Evolutionary conservation across 1,140 invertebrate genomes (phyloP), one percentile per base, ranked within the genome.

Genomic region (Homarus americanus): DNA sequence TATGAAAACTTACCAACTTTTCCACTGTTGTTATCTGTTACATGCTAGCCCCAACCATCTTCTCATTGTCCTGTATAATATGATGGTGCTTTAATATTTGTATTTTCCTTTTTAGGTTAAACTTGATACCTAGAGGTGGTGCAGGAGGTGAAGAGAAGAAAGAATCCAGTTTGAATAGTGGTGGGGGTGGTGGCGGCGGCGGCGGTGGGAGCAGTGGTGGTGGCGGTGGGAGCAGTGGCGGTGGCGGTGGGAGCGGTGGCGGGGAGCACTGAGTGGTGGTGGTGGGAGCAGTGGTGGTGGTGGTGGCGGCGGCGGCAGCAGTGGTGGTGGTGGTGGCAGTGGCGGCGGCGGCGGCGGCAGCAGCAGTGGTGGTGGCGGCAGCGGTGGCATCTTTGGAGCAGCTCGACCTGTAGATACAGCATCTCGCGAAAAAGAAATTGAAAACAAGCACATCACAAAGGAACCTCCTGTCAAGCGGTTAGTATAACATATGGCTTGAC

Each of bases 401-500:
- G 98, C 98, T 40, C 98, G 97, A 94, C 98, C 98, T 10, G 98
- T 99, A 0, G 98, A 99, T 94, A 99, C 98, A 20, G 96, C 97
- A 66, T 96, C 97, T 7, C 95, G 96, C 91, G 97, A 98, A 93
- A 92, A 93, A 40, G 94, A 95, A 93, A 95, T 95, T 84, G 95
- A 95, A 94, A 96, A 93, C 96, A 96, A 94, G 96, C 96, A 93
- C n/a, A 58, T 9, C 15, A 24, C 53, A 24, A 86, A 75, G 44
- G 83, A 86, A 34, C 69, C 40, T 2, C 44, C 83, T 17, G 20
- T 69, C 1, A 78, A 40, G 28, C 75, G 75, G 75, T 78, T 15
- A 78, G 75, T 78, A 40, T 15, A 20, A 38, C 20, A 66, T 17
- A 83, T 20, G n/a, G 4, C 28, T 38, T 17, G 15, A 36, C 10